Percentiles rank a stretch among this genome's conserved stretches.
Evolutionary conservation across 1,140 invertebrate species (phyloP).

Genomic region (Drosophila parvula): DNA sequence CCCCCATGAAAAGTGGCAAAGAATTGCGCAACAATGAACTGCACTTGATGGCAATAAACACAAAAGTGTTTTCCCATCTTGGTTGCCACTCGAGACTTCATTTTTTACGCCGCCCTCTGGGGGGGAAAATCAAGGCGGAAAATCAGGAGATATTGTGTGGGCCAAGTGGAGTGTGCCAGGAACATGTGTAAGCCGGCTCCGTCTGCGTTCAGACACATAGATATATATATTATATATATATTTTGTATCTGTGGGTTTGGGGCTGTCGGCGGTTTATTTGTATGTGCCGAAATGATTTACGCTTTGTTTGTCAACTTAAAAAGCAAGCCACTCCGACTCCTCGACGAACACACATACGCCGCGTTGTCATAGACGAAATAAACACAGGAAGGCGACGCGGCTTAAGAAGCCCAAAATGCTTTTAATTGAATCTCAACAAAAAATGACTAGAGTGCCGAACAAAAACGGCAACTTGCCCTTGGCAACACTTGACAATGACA

Average conservation of each 20-base stretch:
- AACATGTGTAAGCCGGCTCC: constrained; percentile 69
- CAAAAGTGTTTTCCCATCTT: constrained; percentile 57
- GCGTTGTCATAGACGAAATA: constrained; percentile 70
- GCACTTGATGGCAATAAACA: constrained; percentile 58
- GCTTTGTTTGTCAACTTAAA: constrained; percentile 82
- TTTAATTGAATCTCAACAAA: constrained; percentile 72
- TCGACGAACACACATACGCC: constrained; percentile 37
- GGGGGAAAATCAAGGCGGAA: constrained; percentile 6
- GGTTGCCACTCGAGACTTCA: constrained; percentile 47
- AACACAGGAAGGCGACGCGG: constrained; percentile 28
- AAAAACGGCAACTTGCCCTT: constrained; percentile 38
- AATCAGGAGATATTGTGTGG: constrained; percentile 28
- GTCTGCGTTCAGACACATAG: not conserved
- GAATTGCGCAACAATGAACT: constrained; percentile 75
- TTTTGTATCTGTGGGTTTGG: constrained; percentile 2
- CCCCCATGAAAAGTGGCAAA: constrained; percentile 12
- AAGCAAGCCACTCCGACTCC: constrained; percentile 57
- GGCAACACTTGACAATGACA: constrained; percentile 80
- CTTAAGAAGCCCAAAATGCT: constrained; percentile 62
- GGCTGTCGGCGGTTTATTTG: constrained; percentile 61
- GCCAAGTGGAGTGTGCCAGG: constrained; percentile 62
- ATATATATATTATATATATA: constrained; percentile 3
- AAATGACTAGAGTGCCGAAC: constrained; percentile 22
- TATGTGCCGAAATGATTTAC: constrained; percentile 82
- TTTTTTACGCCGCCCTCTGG: constrained; percentile 53